A percentile compares a stretch with the other conserved stretches of the same genome.
phyloP scores from a whole-genome alignment of 2,888 invertebrate species.

The Prenolepis imparis region DNA sequence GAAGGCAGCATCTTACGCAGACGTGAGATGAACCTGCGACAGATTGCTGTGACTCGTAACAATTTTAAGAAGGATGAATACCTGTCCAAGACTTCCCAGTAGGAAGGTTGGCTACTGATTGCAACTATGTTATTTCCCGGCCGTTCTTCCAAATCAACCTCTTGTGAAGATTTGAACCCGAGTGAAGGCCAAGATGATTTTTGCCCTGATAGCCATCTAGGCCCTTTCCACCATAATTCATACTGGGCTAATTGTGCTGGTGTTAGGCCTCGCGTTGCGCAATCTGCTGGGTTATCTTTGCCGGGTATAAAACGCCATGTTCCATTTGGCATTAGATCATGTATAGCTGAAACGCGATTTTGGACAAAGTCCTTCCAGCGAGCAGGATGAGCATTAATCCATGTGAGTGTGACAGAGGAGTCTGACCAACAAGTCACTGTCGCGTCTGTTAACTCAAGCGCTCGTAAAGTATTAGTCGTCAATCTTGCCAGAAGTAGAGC shows the following conservation, averaged over 20 bases:
- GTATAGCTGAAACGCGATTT: neutral
- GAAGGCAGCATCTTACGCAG: neutral
- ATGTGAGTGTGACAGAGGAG: neutral
- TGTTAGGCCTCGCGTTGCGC: neutral
- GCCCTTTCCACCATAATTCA: neutral
- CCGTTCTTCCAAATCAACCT: neutral
- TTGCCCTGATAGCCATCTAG: neutral
- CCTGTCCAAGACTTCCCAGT: neutral
- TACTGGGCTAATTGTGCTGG: neutral
- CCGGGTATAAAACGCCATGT: neutral
- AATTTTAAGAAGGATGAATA: neutral
- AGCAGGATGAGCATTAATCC: neutral
- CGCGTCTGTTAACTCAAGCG: neutral
- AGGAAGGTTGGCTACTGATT: neutral
- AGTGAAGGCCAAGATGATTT: neutral
- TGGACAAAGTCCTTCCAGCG: neutral
- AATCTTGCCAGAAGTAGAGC: no score
- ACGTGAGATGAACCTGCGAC: neutral
- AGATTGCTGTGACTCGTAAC: neutral
- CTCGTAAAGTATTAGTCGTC: no score
- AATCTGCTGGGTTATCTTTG: neutral
- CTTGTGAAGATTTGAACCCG: no score
- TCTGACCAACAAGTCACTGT: neutral
- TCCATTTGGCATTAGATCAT: neutral
- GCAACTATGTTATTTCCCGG: neutral